Base-by-base conservation (phyloP, 1,140 invertebrate species). In the Hylyphantes graminicola region DNA sequence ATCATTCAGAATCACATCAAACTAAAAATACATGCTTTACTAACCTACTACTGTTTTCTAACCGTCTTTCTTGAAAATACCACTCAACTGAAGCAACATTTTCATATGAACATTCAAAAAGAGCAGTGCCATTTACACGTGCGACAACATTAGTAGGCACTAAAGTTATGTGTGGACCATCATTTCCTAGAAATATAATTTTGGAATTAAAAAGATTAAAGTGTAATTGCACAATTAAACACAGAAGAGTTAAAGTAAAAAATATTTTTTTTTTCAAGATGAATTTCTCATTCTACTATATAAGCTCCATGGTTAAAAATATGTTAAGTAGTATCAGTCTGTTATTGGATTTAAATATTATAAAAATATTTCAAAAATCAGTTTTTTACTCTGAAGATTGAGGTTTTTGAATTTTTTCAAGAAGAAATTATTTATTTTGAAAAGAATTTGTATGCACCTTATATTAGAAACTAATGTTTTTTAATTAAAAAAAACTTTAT, bases 51-150 rank as follows among this genome's bases (percentile, higher is more conserved):
- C 12, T 76, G 51, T 64, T 76, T 64, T 64, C 15, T 0, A 76
- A 48, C 9, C 7, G n/a, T 19, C 15, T 87, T 57, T 86, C 87
- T 81, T 91, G 91, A 85, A 92, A 93, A 88, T 92, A 93, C 94
- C 93, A 94, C 86, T 93, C 92, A 1, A 92, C 90, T 7, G 90
- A 88, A 76, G 93, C 91, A 7, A 92, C 92, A 87, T 92, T 90
- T 80, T 92, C 90, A 88, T 93, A 94, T 2, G 90, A 88, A 88
- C 93, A 94, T 86, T 94, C 90, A 78, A 94, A 91, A 13, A 87
- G 88, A 0, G 92, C 93, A 0, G 89, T 86, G 5, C 90, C 88
- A 59, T 91, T 91, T 73, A 90, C 90, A 80, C 90, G 91, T 0
- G 91, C 92, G 8, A 93, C 89, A 59, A 92, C 86, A 88, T 92